These are phyloP conservation scores for Okamejei kenojei DNA, from an alignment of 2,797 vertebrate species.

Conservation along the genomic window DNA sequence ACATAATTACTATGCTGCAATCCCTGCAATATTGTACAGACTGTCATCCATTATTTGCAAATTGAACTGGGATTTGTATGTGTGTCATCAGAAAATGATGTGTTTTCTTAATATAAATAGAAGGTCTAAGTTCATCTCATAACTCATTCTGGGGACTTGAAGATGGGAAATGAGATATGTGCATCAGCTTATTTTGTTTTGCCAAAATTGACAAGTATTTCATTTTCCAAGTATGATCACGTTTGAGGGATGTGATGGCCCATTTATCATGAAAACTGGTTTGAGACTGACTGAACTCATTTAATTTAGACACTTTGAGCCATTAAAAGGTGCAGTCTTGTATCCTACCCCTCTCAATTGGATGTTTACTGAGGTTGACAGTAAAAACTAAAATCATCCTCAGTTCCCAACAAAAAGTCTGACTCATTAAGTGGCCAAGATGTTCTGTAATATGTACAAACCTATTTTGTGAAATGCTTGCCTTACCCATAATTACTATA, in stretches of 20 bases:
- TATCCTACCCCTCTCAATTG: background rate
- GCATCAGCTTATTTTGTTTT: background rate
- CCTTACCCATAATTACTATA: background rate
- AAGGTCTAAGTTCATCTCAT: background rate
- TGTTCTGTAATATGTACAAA: background rate
- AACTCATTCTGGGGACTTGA: background rate
- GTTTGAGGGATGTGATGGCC: background rate
- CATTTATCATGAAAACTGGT: conserved; percentile 1
- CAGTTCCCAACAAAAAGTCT: background rate
- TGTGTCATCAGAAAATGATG: background rate
- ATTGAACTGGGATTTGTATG: background rate
- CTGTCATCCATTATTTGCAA: background rate
- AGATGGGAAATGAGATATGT: background rate
- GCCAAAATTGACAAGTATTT: conserved; percentile 12
- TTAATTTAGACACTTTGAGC: background rate
- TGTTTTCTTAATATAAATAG: background rate
- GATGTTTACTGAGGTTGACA: background rate
- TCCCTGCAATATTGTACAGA: background rate
- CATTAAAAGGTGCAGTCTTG: background rate
- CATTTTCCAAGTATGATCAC: background rate
- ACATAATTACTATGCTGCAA: too few relatives aligned
- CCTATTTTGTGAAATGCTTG: background rate
- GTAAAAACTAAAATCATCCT: background rate
- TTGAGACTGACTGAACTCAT: background rate
- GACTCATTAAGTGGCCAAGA: background rate